These are phyloP conservation scores for Morpho deidamia DNA, from an alignment of 2,888 invertebrate genomes.

Conservation along the genomic window DNA sequence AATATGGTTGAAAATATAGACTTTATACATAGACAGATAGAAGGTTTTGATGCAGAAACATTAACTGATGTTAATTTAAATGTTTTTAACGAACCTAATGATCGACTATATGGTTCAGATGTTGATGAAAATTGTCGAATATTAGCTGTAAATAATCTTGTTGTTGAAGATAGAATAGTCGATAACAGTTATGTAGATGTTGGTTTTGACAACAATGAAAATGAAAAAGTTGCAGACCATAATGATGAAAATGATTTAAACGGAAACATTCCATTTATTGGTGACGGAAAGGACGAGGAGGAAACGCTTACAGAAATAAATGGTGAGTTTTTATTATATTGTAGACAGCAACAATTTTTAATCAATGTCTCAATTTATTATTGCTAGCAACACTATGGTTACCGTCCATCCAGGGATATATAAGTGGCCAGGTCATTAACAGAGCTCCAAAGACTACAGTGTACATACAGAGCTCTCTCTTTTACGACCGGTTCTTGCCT, in stretches of 20 bases:
- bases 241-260: neutral
- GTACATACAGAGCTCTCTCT: too few species aligned
- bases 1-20: slow-evolving; percentile 33
- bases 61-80: neutral
- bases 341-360: too few species aligned
- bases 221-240: neutral
- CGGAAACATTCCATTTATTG: slow-evolving; percentile 14
- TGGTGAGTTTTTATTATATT: slow-evolving; percentile 31
- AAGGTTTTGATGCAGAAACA: neutral
- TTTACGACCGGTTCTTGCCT: too few species aligned
- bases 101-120: slow-evolving; percentile 25
- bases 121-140: neutral
- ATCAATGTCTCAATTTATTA: too few species aligned
- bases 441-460: too few species aligned
- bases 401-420: too few species aligned
- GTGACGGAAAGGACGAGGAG: slow-evolving; percentile 5
- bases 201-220: neutral
- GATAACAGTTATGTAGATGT: slow-evolving; percentile 3
- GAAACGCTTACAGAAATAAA: slow-evolving; percentile 32
- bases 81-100: slow-evolving; percentile 49
- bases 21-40: slow-evolving; percentile 15
- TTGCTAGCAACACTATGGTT: too few species aligned
- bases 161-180: slow-evolving; percentile 1
- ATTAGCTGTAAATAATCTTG: neutral
- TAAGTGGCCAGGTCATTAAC: too few species aligned